Conservation (phyloP, 2,888 invertebrate genomes). For the Eulithis prunata region DNA sequence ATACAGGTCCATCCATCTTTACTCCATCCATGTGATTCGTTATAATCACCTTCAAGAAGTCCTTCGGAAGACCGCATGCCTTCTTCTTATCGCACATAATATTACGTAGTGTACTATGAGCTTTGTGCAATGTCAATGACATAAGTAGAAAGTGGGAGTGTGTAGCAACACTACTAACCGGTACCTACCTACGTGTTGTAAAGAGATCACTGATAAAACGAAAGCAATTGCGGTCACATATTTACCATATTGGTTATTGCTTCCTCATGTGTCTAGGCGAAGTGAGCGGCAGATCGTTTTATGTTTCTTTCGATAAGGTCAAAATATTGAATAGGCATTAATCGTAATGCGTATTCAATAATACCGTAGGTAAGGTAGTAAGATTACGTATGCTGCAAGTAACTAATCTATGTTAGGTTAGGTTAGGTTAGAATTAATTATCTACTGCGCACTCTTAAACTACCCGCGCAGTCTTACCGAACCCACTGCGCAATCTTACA, state of each 20-base stretch:
- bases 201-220: constrained; percentile 63
- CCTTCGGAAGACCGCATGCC: not conserved
- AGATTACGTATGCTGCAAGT: too few species aligned
- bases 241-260: constrained; percentile 37
- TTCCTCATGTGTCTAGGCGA: constrained; percentile 29
- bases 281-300: not conserved
- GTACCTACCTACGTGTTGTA: constrained; percentile 50
- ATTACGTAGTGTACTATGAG: constrained; percentile 25
- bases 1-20: too few species aligned
- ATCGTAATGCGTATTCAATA: not conserved
- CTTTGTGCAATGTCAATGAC: constrained; percentile 61
- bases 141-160: constrained; percentile 66
- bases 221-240: constrained; percentile 58
- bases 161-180: constrained; percentile 45
- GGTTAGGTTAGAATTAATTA: too few species aligned
- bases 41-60: too few species aligned
- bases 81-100: constrained; percentile 38
- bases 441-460: too few species aligned
- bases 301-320: not conserved
- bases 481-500: too few species aligned
- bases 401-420: too few species aligned
- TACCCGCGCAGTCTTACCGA: too few species aligned
- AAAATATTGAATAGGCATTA: not conserved
- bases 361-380: too few species aligned
- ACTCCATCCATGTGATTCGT: too few species aligned